A percentile compares a stretch with the other conserved stretches of the same genome.
Evolutionary conservation across 1,140 invertebrate genomes (phyloP).

Genomic region (Chironomus striatipennis): DNA sequence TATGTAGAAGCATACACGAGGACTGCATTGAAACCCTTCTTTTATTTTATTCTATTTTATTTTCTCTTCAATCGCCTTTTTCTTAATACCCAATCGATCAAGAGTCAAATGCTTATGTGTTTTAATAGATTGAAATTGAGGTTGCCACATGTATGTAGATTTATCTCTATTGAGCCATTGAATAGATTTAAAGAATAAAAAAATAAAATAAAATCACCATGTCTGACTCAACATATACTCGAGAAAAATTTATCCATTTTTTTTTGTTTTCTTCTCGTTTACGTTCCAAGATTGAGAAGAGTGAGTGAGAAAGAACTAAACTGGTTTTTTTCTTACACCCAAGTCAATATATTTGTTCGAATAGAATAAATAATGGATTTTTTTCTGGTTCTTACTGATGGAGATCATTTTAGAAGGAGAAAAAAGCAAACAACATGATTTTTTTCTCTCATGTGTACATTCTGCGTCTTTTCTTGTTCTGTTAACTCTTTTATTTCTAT

Average conservation of each 20-base stretch:
- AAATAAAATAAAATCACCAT: not conserved
- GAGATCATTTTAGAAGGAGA: not conserved
- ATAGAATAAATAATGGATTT: slow-evolving; percentile 15
- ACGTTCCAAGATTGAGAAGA: not conserved
- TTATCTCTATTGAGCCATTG: too few species aligned
- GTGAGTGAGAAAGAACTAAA: not conserved
- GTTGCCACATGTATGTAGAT: not conserved
- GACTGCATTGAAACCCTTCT: not conserved
- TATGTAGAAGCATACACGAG: not conserved
- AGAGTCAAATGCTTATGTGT: slow-evolving; percentile 1
- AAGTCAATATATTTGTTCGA: not conserved
- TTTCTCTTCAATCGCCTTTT: slow-evolving; percentile 2
- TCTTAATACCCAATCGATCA: slow-evolving; percentile 2
- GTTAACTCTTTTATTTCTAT: not conserved
- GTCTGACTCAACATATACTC: too few species aligned
- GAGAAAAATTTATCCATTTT: too few species aligned
- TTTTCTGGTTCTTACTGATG: not conserved
- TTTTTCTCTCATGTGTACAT: not conserved
- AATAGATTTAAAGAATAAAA: not conserved
- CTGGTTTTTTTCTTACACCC: slow-evolving; percentile 11
- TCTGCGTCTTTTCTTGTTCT: not conserved
- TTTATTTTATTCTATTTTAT: not conserved
- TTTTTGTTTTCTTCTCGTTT: too few species aligned
- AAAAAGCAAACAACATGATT: not conserved
- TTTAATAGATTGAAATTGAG: not conserved